These are phyloP conservation scores for Morelia viridis DNA, from an alignment of 2,797 vertebrate genomes.

Conservation along the genomic window DNA sequence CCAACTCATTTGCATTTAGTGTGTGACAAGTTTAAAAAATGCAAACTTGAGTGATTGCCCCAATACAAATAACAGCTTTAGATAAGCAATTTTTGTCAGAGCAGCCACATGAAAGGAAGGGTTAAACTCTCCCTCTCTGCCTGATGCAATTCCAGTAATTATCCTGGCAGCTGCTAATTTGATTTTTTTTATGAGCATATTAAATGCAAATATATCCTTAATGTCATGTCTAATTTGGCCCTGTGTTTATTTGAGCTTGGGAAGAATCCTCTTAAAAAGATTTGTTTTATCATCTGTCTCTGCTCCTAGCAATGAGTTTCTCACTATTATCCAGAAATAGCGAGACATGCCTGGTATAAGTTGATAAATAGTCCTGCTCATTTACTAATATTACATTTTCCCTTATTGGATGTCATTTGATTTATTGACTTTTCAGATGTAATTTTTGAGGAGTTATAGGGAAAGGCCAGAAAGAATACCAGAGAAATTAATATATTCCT, in stretches of 20 bases:
- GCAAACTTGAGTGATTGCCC: not conserved
- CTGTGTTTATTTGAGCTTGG: not conserved
- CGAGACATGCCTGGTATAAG: conserved; percentile 3
- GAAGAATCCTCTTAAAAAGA: conserved; percentile 15
- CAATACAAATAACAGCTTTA: not conserved
- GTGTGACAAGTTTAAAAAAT: not conserved
- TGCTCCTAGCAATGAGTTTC: not conserved
- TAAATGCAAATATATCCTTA: conserved; percentile 3
- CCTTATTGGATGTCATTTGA: conserved; percentile 26
- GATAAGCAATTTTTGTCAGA: not conserved
- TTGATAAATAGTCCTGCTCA: conserved; percentile 38
- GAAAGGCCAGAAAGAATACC: not conserved
- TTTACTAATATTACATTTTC: conserved; percentile 53
- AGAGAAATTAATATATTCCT: not conserved
- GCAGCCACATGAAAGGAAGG: not conserved
- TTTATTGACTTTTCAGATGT: conserved; percentile 16
- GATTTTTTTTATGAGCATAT: not conserved
- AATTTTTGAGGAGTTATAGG: not conserved
- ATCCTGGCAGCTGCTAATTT: not conserved
- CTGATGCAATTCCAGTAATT: conserved; percentile 1
- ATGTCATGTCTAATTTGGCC: not conserved
- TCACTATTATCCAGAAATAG: conserved; percentile 13
- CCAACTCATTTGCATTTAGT: not conserved
- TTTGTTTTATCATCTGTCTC: accelerated
- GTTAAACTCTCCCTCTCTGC: not conserved